These are phyloP conservation scores for Zhengitettix transpicula DNA, from an alignment of 2,888 invertebrate species.

Conservation along the genomic window DNA sequence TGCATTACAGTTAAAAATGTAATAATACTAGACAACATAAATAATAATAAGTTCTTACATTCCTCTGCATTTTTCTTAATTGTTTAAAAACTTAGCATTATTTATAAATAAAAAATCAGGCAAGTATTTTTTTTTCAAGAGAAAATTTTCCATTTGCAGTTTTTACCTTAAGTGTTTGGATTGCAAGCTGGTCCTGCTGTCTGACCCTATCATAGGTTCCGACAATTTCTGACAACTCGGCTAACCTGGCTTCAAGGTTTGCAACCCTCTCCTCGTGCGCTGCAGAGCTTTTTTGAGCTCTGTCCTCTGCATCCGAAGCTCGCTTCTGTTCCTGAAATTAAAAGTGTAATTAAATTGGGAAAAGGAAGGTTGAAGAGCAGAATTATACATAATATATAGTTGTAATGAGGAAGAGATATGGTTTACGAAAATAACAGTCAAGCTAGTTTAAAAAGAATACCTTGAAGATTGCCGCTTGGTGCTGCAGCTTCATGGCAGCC, in stretches of 20 bases:
- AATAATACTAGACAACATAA: too few relatives aligned
- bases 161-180: slow-evolving; percentile 41
- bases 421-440: background rate
- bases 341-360: too few relatives aligned
- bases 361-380: background rate
- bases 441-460: slow-evolving; percentile 20
- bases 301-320: slow-evolving; percentile 53
- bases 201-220: slow-evolving; percentile 58
- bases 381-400: background rate
- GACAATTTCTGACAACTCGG: slow-evolving; percentile 62
- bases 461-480: slow-evolving; percentile 48
- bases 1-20: too few relatives aligned
- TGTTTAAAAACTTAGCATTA: too few relatives aligned
- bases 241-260: slow-evolving; percentile 53
- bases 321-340: slow-evolving; percentile 22
- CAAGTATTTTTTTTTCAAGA: too few relatives aligned
- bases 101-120: too few relatives aligned
- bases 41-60: too few relatives aligned
- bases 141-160: background rate
- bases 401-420: background rate
- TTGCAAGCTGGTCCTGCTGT: slow-evolving; percentile 53
- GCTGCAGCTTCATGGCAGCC: slow-evolving; percentile 52
- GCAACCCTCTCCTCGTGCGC: slow-evolving; percentile 63
- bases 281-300: slow-evolving; percentile 45
- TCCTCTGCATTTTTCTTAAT: too few relatives aligned